Base-by-base conservation (phyloP, 2,888 invertebrate genomes). In the Eucera pruinosa region DNA sequence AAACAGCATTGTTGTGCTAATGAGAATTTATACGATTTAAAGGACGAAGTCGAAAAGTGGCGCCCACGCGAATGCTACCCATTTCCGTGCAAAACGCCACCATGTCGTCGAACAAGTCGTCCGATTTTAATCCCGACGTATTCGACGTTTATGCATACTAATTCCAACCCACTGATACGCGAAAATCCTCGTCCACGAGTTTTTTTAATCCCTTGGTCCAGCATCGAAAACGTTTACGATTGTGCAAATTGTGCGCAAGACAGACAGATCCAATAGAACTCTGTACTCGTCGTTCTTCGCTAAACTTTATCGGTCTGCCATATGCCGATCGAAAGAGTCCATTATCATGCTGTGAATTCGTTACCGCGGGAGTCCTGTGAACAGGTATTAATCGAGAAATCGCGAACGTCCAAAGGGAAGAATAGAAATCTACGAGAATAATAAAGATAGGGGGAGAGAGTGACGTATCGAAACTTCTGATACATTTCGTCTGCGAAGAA, bases 361-460 rank as follows among this genome's bases (percentile, higher is more conserved):
- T 80, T 83, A 83, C 72, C 72, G 50, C 61, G 67, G 52, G 2
- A 68, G 55, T 45, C 57, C 67, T 62, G 83, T 83, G 83, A 69
- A 78, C 70, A 58, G 73, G 60, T 76, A 76, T 70, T 60, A 69
- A 83, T 80, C 58, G 74, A 68, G 69, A 67, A 71, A 74, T 75
- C 66, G 71, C 39, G 45, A 61, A 54, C 30, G 52, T 65, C 39
- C 54, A 20, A 39, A 58, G 48, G 45, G 48, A 74, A 55, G 55
- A 45, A 55, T 25, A 50, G 50, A 74, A 66, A 61, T 2, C 36
- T 30, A 39, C 20, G 41, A 33, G 27, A 66, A 25, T 60, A 41
- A 23, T 13, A 5, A 6, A 6, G 2, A 6, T 0, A 11, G 15
- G 6, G 33, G 6, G 25, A 15, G 25, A 27, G 33, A 52, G 41